Conservation (phyloP, 1,140 invertebrate species). For the Copidosoma floridanum region DNA sequence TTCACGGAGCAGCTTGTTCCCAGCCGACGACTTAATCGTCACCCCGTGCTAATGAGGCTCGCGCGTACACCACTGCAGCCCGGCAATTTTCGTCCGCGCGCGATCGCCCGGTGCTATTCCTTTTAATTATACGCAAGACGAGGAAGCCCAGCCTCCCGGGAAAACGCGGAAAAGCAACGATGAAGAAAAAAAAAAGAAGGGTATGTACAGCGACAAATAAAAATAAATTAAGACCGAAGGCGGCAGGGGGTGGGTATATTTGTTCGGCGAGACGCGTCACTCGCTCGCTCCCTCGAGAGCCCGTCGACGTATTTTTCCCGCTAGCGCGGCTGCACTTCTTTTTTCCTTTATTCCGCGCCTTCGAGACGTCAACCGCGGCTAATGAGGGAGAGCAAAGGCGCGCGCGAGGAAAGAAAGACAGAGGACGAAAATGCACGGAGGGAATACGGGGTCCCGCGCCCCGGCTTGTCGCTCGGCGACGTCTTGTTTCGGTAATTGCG, state of each 20-base stretch:
- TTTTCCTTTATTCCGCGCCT: conserved; percentile 37
- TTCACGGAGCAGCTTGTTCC: too few relatives aligned
- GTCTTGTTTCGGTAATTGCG: conserved; percentile 24
- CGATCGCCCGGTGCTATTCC: conserved; percentile 33
- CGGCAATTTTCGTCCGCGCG: conserved; percentile 41
- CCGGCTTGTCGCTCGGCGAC: not conserved
- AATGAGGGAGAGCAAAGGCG: conserved; percentile 43
- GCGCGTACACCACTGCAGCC: conserved; percentile 30
- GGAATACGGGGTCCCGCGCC: conserved; percentile 7
- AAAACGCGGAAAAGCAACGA: conserved; percentile 11
- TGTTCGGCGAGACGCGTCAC: conserved; percentile 6
- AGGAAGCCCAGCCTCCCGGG: conserved; percentile 16
- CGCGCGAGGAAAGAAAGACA: conserved; percentile 27
- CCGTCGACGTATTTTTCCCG: conserved; percentile 5
- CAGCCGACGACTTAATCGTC: conserved; percentile 9
- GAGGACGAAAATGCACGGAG: not conserved
- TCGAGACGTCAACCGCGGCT: conserved; percentile 52
- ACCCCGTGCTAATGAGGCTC: conserved; percentile 20
- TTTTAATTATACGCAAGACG: conserved; percentile 43
- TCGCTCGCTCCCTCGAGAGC: not conserved
- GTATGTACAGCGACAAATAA: too few relatives aligned
- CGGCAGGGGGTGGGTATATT: conserved; percentile 9
- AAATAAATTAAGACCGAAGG: too few relatives aligned
- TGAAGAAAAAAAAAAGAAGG: not conserved
- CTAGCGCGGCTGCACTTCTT: not conserved